Base-by-base conservation (phyloP, 2,113 vertebrate species). In the Nesospiza acunhae region DNA sequence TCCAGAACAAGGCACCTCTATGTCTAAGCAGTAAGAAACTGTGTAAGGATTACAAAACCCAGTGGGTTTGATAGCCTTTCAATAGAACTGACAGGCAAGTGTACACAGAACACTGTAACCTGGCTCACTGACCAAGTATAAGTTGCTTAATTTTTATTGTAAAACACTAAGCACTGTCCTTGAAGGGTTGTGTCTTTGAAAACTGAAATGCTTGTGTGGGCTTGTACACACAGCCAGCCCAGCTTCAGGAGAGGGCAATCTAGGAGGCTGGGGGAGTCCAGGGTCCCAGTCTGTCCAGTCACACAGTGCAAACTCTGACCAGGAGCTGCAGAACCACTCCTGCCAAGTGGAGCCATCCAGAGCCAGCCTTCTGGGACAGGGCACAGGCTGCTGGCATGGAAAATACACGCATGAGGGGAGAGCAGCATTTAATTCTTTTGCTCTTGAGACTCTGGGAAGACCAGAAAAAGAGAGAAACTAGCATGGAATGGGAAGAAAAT, bases 231-330 rank as follows among this genome's bases (percentile, higher is more conserved):
- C 9, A 28, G 59, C 18, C 64, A 69, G 58, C 12, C n/a, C 80
- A 21, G n/a, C 23, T 1, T 3, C 0, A 2, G 17, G 31, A 74
- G 30, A 78, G 31, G 22, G 20, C 35, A 56, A 4, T 1, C 10
- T 15, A 20, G 60, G 30, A 58, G 33, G 52, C 19, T 4, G 47
- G 22, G 24, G 41, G 55, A 42, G 41, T 7, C 41, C 66, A 24
- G 24, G 0, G 37, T 19, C 17, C 21, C 1, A 0, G 15, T 10
- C 31, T 26, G 60, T 7, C 64, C 74, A 24, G 23, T 6, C 30
- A 6, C 53, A 23, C 11, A 20, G 44, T 1, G 5, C n/a, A 46
- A 47, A 1, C 24, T 11, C 13, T 1, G 4, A 41, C 0, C 37
- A 35, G 81, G 46, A 81, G 17, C 3, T 31, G 47, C 60, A 39